Evolutionary conservation across 2,797 vertebrate genomes (phyloP), one percentile per base, ranked within the genome.

Genomic region (Micromesistius poutassou): DNA sequence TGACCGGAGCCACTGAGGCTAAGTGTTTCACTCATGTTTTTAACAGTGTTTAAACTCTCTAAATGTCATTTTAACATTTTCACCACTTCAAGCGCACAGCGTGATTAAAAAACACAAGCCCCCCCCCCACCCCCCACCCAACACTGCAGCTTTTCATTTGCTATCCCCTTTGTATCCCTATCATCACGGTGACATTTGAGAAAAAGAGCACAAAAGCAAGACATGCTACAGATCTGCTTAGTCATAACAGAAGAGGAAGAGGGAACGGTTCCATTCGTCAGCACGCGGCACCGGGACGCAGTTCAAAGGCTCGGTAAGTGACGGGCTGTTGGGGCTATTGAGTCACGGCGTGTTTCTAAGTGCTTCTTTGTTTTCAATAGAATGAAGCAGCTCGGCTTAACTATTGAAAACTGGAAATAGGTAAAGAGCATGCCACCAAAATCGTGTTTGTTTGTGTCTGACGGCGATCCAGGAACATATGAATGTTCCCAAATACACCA

Each of bases 21-120:
- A 90, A 93, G 91, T 91, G 89, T 85, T 83, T 82, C 55, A 19
- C 86, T 90, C 86, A 87, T 91, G 87, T 91, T 92, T 91, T 90
- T 90, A 89, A 85, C 84, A 86, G 87, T 93, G 89, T 91, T 93
- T 94, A 92, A 91, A 93, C 25, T 28, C 62, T 68, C 87, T 85
- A 92, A 90, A 91, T 90, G 89, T 93, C 89, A 90, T 91, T 90
- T 89, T 83, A 88, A 91, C 85, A 90, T 89, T 88, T 90, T 28
- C 8, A 2, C 80, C 76, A 78, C 90, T 91, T 93, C 87, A 91
- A 93, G 92, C 89, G 85, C 82, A 81, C 74, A 8, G 76, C 30
- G 55, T 87, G 89, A 92, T 92, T 93, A 92, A 81, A 89, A 62
- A 66, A 25, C 55, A 66, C 55, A 66, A 25, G 9, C 92, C 84